Conservation (phyloP, 2,888 invertebrate genomes). For the Lasioglossum zephyrum region DNA sequence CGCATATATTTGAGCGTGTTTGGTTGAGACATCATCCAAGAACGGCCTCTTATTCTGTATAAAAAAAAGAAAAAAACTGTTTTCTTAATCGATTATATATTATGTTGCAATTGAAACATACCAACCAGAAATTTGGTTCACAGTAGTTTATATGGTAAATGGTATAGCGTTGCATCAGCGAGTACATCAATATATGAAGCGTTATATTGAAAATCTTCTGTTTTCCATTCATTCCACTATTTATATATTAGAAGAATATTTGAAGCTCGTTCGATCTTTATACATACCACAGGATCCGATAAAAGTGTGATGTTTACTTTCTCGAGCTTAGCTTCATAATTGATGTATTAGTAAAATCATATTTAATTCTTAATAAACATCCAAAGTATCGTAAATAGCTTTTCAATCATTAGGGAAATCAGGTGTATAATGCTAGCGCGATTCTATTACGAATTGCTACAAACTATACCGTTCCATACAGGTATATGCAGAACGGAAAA, state of each 20-base stretch:
- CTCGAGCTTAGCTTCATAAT: slow-evolving; percentile 65
- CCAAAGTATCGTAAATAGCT: slow-evolving; percentile 60
- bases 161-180: slow-evolving; percentile 60
- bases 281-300: slow-evolving; percentile 21
- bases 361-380: slow-evolving; percentile 60
- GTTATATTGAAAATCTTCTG: slow-evolving; percentile 53
- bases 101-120: slow-evolving; percentile 57
- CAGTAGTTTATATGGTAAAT: slow-evolving; percentile 58
- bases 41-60: slow-evolving; percentile 69
- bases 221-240: slow-evolving; percentile 65
- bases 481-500: slow-evolving; percentile 55
- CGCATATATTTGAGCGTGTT: slow-evolving; percentile 55
- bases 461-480: slow-evolving; percentile 53
- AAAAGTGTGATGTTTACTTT: slow-evolving; percentile 36
- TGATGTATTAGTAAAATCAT: slow-evolving; percentile 68
- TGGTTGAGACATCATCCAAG: slow-evolving; percentile 68
- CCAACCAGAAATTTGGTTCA: slow-evolving; percentile 59
- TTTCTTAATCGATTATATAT: slow-evolving; percentile 57
- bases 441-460: slow-evolving; percentile 49
- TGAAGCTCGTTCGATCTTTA: slow-evolving; percentile 44
- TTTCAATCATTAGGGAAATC: slow-evolving; percentile 57
- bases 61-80: slow-evolving; percentile 38
- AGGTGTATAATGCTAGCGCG: slow-evolving; percentile 45
- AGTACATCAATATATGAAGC: slow-evolving; percentile 71
- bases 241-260: slow-evolving; percentile 57